Evolutionary conservation across 2,888 invertebrate genomes (phyloP), one percentile per base, ranked within the genome.

Genomic region (Odontocolon sp.): DNA sequence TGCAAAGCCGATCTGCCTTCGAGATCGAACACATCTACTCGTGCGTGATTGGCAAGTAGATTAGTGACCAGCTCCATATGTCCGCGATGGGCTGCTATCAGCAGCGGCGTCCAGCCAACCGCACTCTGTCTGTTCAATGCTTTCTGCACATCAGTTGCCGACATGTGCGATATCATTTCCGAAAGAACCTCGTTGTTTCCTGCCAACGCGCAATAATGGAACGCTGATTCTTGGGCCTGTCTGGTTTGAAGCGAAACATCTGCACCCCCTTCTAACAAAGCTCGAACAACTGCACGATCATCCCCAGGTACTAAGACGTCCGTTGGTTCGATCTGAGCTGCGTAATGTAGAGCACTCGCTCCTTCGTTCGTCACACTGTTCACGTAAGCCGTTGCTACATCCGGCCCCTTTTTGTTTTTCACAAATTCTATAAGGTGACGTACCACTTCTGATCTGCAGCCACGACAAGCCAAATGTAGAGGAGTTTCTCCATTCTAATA

Each of bases 21-120:
- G 80, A 95, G 95, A 89, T 99, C 99, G 90, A 99, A 99, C 0
- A 99, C 99, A 90, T 99, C 99, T 14, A 99, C 99, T 88, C 99
- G 94, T 5, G 99, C 99, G 90, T 99, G 98, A 91, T 99, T 98
- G 38, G 95, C 93, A 73, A 99, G 92, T 69, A 99, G 92, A 77
- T 96, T 96, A 86, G 93, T 96, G 42, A 99, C 98, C 82, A 99
- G 94, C 87, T 97, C 97, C 92, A 97, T 95, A 90, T 99, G 99
- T 3, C 99, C 99, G 88, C 96, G 94, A 88, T 99, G 95, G 86
- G 99, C 97, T 16, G 99, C 99, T 84, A 99, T 98, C 61, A 99
- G 92, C 81, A 99, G 92, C 9, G 99, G 99, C 0, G 99, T 99
- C 98, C 99, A 99, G 5, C 99, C 96, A 79, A 97, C 95, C 72